Base-by-base conservation (phyloP, 2,797 vertebrate genomes). In the Lates japonicus region DNA sequence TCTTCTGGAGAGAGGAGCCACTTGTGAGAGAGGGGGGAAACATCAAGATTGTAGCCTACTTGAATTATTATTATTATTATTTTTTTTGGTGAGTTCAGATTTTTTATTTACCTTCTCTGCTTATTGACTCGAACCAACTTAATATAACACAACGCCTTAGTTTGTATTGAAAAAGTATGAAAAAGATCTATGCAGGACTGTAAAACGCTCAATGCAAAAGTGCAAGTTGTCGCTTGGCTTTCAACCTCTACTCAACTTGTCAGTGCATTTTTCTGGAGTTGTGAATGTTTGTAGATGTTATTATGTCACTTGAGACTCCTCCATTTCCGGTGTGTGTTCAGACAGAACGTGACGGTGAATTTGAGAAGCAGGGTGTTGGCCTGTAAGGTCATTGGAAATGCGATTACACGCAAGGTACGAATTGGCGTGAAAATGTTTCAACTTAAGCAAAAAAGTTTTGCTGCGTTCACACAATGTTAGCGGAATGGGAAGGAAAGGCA, bases 181-280 rank as follows among this genome's bases (percentile, higher is more conserved):
- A 86, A 88, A 93, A 91, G 88, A 95, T 94, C 95, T 96, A 96
- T 96, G 95, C 95, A 96, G 95, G 95, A 95, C 89, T 92, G 90
- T 94, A 91, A 91, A 90, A 90, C 90, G 92, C 93, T 94, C 90
- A 94, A 93, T 94, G 94, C 94, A 94, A 94, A 94, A 91, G 90
- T 92, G 87, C 89, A 92, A 93, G 91, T 94, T 80, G 89, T 91
- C 49, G 90, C 92, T 93, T 92, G 92, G 92, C 92, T 92, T 90
- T 92, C 78, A 88, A 92, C 93, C 89, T 93, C 87, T 85, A 73
- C 87, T 88, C 83, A 76, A 87, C 90, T 79, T 74, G 87, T 88
- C 89, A 74, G 84, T 72, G 83, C 75, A 44, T 93, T 83, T 93
- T 83, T 91, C 88, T 84, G 86, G 78, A 90, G 85, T 65, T 83